Evolutionary conservation across 2,797 vertebrate genomes (phyloP), one percentile per base, ranked within the genome.

Genomic region (Podarcis siculus): DNA sequence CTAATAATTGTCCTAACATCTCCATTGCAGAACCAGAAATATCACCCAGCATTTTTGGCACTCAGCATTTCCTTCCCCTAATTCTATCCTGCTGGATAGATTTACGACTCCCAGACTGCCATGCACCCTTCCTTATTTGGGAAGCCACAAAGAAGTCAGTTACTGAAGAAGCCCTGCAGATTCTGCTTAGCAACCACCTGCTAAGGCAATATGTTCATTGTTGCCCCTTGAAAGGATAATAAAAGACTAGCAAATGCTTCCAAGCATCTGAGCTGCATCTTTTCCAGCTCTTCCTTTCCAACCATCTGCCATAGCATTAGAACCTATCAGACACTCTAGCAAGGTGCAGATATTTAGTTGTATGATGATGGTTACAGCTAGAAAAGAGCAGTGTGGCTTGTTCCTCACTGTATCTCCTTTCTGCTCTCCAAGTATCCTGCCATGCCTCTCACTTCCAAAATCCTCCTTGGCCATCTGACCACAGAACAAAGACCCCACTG

Each of bases 161-260:
- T 23, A 61, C 73, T 73, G 45, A 73, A 12, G 37, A 82, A 75
- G 55, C 30, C 37, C 35, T 75, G 72, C 35, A 30, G 58, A 73
- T 75, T 76, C 69, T 45, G 80, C 69, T 87, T 87, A 73, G 69
- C 37, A 76, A 73, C 23, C 79, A 75, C 79, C 71, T 87, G 30
- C 78, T 87, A 58, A 82, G 71, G 82, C 86, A 87, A 66, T 76
- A 87, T 35, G 71, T 81, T 87, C 45, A 25, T 75, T 64, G 58
- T 45, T 87, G 71, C 37, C 55, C 71, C 71, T 81, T 64, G 69
- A 82, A 77, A 45, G 82, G 71, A 66, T 87, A 13, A 75, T 64
- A 55, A 75, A 66, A 76, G 21, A 27, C 37, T 66, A 61, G 42
- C 37, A 66, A 66, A 82, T 64, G 55, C 55, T 82, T 45, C 79